phyloP scores from a whole-genome alignment of 2,888 invertebrate species.

The Serrognathus titanus region DNA sequence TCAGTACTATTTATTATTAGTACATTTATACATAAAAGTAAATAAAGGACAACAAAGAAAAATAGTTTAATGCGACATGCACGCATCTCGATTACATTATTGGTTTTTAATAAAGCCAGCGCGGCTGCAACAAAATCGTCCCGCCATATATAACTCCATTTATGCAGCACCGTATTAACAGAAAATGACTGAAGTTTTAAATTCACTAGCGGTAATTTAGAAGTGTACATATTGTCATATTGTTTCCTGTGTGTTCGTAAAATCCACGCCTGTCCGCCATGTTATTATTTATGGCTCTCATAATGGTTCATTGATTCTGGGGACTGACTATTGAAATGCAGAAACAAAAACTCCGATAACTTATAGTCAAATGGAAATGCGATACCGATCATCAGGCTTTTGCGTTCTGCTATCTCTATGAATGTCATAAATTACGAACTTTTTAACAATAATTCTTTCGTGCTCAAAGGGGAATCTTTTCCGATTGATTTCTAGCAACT shows the following conservation, averaged over 20 bases:
- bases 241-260: conserved; percentile 41
- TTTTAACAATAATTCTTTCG: conserved; percentile 38
- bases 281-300: conserved; percentile 46
- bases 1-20: too few species aligned
- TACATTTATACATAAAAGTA: too few species aligned
- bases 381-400: conserved; percentile 37
- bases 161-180: too few species aligned
- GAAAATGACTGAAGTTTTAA: conserved; percentile 30
- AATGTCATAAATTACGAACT: conserved; percentile 34
- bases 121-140: too few species aligned
- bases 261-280: conserved; percentile 39
- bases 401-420: conserved; percentile 33
- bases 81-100: too few species aligned
- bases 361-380: conserved; percentile 39
- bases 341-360: conserved; percentile 34
- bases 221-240: conserved; percentile 41
- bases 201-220: conserved; percentile 32
- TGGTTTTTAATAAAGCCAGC: too few species aligned
- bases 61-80: too few species aligned
- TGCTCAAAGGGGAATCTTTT: neutral
- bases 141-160: too few species aligned
- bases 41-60: too few species aligned
- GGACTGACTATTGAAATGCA: conserved; percentile 43
- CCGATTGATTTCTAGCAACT: too few species aligned
- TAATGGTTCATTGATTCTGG: conserved; percentile 47